Conservation (phyloP, 2,113 vertebrate genomes). For the Galbula dea region DNA sequence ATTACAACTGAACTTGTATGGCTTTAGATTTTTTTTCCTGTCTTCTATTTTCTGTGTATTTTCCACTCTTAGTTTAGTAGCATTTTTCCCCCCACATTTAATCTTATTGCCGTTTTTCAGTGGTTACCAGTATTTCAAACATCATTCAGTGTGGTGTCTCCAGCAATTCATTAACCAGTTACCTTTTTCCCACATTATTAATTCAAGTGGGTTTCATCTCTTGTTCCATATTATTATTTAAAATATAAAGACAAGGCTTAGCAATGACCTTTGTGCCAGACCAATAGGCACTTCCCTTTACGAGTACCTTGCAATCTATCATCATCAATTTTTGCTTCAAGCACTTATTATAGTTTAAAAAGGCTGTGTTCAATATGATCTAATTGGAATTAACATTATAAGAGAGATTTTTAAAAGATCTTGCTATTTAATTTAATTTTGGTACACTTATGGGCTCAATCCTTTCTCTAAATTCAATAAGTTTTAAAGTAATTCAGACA, state of each 20-base stretch:
- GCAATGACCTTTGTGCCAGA: neutral
- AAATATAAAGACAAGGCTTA: neutral
- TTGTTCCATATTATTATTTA: neutral
- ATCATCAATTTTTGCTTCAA: neutral
- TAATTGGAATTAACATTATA: neutral
- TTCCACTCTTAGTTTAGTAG: neutral
- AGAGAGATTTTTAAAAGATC: neutral
- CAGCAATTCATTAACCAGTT: neutral
- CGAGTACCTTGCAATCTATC: neutral
- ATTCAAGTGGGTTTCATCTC: neutral
- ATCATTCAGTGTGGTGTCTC: neutral
- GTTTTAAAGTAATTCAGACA: neutral
- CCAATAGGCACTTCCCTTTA: neutral
- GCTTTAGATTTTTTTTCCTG: neutral
- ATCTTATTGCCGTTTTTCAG: neutral
- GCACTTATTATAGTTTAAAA: neutral
- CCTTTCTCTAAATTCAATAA: neutral
- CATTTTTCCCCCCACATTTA: neutral
- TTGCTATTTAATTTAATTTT: neutral
- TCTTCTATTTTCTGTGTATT: neutral
- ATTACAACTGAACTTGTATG: neutral
- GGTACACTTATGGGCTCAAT: neutral
- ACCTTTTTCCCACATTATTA: neutral
- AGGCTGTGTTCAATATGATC: neutral
- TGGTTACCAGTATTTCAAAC: neutral